Conservation (phyloP, 2,113 vertebrate species). For the Coracopsis vasa region DNA sequence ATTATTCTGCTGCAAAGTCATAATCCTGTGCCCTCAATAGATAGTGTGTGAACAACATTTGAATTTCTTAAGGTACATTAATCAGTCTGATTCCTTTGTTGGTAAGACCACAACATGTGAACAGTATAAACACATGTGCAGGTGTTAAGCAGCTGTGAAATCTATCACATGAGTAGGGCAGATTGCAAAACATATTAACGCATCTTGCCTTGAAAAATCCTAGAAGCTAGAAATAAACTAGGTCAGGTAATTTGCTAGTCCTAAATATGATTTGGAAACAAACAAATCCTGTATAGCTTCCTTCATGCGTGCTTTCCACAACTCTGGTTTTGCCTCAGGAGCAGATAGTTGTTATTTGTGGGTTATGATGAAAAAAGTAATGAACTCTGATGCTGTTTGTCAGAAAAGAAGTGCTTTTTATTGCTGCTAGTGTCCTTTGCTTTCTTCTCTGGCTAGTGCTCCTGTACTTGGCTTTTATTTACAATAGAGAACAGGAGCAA, state of each 20-base stretch:
- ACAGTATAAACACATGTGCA: accelerated
- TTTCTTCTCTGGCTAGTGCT: background rate
- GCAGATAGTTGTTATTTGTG: background rate
- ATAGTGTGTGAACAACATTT: background rate
- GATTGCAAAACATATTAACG: background rate
- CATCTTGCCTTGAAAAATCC: background rate
- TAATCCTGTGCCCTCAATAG: background rate
- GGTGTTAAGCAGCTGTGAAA: background rate
- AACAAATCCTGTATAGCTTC: background rate
- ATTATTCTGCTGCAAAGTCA: background rate
- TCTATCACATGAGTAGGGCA: background rate
- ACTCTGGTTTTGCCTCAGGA: background rate
- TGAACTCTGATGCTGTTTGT: background rate
- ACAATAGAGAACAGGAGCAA: background rate
- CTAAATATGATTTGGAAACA: background rate
- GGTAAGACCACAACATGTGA: background rate
- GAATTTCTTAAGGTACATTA: background rate
- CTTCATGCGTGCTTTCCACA: background rate
- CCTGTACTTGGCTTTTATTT: background rate
- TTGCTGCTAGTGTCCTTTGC: background rate
- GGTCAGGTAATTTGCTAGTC: background rate
- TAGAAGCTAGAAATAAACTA: background rate
- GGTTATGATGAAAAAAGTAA: background rate
- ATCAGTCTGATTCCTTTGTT: background rate
- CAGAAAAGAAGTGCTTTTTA: background rate